Base-by-base conservation (phyloP, 2,113 vertebrate species). In the Craseonycteris thonglongyai region DNA sequence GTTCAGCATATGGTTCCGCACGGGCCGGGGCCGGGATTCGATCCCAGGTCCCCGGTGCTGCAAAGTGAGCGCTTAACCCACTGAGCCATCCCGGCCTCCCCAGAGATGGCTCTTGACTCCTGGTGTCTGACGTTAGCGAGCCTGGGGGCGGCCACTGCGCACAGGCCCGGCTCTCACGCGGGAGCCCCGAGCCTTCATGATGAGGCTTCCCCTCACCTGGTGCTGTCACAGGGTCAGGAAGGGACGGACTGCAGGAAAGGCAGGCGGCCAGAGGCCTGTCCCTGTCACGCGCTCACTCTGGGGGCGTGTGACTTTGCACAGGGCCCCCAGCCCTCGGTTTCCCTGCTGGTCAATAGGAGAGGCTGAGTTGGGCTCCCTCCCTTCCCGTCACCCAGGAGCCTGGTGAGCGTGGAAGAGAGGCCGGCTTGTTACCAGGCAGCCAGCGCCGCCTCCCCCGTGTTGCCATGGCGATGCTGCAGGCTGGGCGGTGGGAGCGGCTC, bases 381-480 rank as follows among this genome's bases (percentile, higher is more conserved):
- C 66, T 97, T 90, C 38, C 72, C 72, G 92, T 81, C 84, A 97
- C 93, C 88, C 88, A 76, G 76, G 84, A 96, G 90, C 74, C 3
- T 21, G 92, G 93, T 96, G 51, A 92, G 94, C 96, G 96, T 88
- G 49, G 84, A 95, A 95, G 71, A 96, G 92, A 96, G 88, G 95
- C 97, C 92, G 84, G 90, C 92, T 97, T 88, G 97, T 97, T 95
- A 87, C 97, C 96, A 97, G 95, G 97, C 97, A 97, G 97, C 97
- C 59, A 78, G 95, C 78, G 95, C 94, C 76, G 49, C 96, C 96
- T 97, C 96, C 96, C 97, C 97, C 96, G 95, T 88, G 96, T 97
- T 97, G 94, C 96, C 94, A 97, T 97, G 95, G 96, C 72, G 94
- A 97, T 72, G 75, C 40, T 96, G 92, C 95, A 97, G 97, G 96